Evolutionary conservation across 2,113 vertebrate genomes (phyloP).

Genomic region (Cephalopholis sonnerati): DNA sequence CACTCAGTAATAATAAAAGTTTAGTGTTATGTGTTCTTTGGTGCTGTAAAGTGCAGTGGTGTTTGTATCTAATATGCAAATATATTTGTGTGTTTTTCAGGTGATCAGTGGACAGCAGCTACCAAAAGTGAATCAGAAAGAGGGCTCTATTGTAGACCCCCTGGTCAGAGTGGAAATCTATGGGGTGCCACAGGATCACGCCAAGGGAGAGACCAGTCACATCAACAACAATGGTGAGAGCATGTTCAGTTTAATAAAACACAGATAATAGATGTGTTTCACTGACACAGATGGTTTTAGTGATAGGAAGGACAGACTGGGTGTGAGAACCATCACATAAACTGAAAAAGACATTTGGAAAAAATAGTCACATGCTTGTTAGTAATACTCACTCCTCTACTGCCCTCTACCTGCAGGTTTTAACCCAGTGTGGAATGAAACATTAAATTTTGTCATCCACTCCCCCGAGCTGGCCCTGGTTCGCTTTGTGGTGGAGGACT

Average conservation of each 20-base stretch:
- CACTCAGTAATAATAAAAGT: too few relatives aligned
- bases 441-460: conserved; percentile 88
- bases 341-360: neutral
- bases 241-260: too few relatives aligned
- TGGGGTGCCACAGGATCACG: conserved; percentile 87
- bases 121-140: conserved; percentile 93
- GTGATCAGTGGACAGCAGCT: conserved; percentile 97
- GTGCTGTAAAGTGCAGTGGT: neutral
- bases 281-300: neutral
- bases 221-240: conserved; percentile 93
- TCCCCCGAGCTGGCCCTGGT: conserved; percentile 92
- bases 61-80: neutral
- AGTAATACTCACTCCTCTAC: conserved; percentile 1
- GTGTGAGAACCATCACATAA: neutral
- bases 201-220: conserved; percentile 89
- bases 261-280: neutral
- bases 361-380: neutral
- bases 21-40: neutral
- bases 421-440: conserved; percentile 93
- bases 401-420: conserved; percentile 86
- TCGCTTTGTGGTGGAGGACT: conserved; percentile 94
- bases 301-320: neutral
- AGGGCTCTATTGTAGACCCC: conserved; percentile 91
- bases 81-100: conserved; percentile 74
- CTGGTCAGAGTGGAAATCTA: conserved; percentile 94